Conservation (phyloP, 2,888 invertebrate genomes). For the Conus canariensis region DNA sequence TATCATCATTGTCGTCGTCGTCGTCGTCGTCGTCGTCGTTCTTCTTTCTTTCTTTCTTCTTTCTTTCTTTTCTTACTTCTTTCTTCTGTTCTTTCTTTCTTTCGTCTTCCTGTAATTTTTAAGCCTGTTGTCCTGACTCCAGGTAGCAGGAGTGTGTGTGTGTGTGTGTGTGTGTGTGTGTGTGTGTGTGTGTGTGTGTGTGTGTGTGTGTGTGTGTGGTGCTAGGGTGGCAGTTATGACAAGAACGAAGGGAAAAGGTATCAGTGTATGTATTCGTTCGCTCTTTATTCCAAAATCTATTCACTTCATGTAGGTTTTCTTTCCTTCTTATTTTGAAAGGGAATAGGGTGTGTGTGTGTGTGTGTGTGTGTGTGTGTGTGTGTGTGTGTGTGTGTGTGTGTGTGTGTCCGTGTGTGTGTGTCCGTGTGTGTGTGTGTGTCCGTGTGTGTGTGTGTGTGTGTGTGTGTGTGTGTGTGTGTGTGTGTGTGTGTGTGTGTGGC, state of each 20-base stretch:
- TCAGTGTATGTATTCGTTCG: not conserved
- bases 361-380: not conserved
- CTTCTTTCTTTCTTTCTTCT: not conserved
- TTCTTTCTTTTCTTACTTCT: too few species aligned
- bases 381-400: not conserved
- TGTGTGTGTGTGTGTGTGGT: not conserved
- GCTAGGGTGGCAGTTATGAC: not conserved
- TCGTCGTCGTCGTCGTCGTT: not conserved
- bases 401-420: not conserved
- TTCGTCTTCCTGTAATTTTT: too few species aligned
- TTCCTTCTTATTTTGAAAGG: too few species aligned
- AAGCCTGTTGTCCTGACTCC: too few species aligned
- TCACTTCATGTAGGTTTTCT: too few species aligned
- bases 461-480: not conserved
- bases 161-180: not conserved
- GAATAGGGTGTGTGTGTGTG: not conserved
- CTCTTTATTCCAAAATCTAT: too few species aligned
- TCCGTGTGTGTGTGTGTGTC: not conserved
- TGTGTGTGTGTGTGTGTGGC: constrained; percentile 8
- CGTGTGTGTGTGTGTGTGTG: not conserved
- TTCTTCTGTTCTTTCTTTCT: too few species aligned
- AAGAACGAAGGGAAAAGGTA: too few species aligned
- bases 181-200: not conserved
- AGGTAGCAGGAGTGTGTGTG: too few species aligned
- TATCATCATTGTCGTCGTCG: not conserved